A percentile compares a stretch with the other conserved stretches of the same genome.
Evolutionary conservation across 2,797 vertebrate genomes (phyloP).

Genomic region (Trachops cirrhosus): DNA sequence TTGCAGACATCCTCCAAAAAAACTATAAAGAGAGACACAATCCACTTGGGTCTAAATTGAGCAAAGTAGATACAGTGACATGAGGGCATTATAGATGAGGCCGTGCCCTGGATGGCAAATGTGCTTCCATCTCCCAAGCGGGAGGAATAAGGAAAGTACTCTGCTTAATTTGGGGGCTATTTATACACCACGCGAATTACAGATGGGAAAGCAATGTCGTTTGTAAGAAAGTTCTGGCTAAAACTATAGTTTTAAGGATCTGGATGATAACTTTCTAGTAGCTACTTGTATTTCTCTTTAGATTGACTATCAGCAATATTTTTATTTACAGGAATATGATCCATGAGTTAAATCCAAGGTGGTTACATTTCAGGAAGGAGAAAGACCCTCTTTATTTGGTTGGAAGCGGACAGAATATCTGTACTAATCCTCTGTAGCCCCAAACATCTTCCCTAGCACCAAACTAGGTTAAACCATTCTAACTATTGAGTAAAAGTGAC

Average conservation of each 20-base stretch:
- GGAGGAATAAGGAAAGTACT: slow-evolving; percentile 45
- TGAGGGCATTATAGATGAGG: neutral
- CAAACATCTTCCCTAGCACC: neutral
- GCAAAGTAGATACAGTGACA: slow-evolving; percentile 33
- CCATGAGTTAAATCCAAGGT: slow-evolving; percentile 50
- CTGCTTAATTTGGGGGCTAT: slow-evolving; percentile 49
- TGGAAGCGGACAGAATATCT: slow-evolving; percentile 49
- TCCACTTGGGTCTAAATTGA: slow-evolving; percentile 37
- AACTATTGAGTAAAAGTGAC: slow-evolving; percentile 26
- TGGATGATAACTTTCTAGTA: slow-evolving; percentile 56
- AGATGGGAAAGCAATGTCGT: slow-evolving; percentile 35
- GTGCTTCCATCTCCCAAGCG: slow-evolving; percentile 51
- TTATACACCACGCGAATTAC: slow-evolving; percentile 68
- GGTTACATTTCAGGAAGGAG: slow-evolving; percentile 41
- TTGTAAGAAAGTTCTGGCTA: slow-evolving; percentile 59
- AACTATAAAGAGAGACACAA: neutral
- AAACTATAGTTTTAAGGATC: slow-evolving; percentile 67
- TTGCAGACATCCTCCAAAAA: slow-evolving; percentile 3
- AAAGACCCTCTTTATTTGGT: slow-evolving; percentile 15
- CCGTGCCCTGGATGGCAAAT: slow-evolving; percentile 53
- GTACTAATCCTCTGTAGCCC: neutral
- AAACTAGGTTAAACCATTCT: slow-evolving; percentile 21
- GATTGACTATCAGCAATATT: slow-evolving; percentile 46
- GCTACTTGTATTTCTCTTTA: slow-evolving; percentile 67
- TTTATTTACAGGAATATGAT: slow-evolving; percentile 67